phyloP scores from a whole-genome alignment of 1,140 invertebrate species.

The Pteromalus puparum region DNA sequence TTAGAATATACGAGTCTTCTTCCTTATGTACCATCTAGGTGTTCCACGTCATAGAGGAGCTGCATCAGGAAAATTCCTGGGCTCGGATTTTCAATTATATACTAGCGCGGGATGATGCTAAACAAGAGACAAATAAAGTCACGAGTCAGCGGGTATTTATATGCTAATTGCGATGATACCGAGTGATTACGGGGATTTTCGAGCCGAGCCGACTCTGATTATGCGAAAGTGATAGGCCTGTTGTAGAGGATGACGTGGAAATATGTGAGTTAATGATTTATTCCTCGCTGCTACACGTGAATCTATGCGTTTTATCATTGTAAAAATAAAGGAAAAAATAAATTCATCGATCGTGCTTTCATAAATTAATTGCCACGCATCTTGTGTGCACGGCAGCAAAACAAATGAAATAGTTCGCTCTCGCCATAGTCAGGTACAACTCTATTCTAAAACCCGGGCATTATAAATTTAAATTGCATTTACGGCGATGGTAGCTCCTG shows the following conservation, averaged over 20 bases:
- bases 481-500: neutral
- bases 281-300: neutral
- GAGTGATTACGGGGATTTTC: neutral
- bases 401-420: neutral
- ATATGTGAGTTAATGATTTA: neutral
- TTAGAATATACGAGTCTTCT: slow-evolving; percentile 31
- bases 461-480: neutral
- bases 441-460: neutral
- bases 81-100: slow-evolving; percentile 41
- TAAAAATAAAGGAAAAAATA: neutral
- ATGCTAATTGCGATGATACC: slow-evolving; percentile 40
- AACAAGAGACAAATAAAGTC: slow-evolving; percentile 27
- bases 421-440: neutral
- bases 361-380: neutral
- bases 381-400: neutral
- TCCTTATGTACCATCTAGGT: neutral
- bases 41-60: slow-evolving; percentile 16
- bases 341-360: neutral
- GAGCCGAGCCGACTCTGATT: neutral
- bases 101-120: neutral
- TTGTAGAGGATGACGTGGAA: neutral
- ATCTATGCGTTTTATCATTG: neutral
- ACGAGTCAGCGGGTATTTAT: slow-evolving; percentile 24
- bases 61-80: slow-evolving; percentile 30
- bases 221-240: neutral